These are phyloP conservation scores for Talpa occidentalis DNA, from an alignment of 2,113 vertebrate genomes.

Conservation along the genomic window DNA sequence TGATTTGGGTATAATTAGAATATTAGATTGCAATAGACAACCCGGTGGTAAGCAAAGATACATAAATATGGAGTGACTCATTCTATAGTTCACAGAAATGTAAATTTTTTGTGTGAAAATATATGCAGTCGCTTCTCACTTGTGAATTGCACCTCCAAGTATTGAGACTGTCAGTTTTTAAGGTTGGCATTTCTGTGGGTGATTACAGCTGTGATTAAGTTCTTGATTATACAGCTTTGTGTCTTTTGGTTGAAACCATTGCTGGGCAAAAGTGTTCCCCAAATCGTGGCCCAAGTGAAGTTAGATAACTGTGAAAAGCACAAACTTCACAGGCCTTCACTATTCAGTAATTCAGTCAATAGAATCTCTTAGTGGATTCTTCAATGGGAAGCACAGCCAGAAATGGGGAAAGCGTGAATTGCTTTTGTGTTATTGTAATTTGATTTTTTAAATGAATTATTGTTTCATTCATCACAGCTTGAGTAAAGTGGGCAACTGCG, in stretches of 20 bases:
- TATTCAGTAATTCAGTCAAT: background rate
- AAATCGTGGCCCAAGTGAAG: background rate
- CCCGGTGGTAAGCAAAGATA: constrained; percentile 59
- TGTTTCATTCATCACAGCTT: background rate
- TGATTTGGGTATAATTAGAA: constrained; percentile 60
- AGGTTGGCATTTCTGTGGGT: constrained; percentile 24
- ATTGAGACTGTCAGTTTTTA: constrained; percentile 55
- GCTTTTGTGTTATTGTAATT: background rate
- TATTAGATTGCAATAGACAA: constrained; percentile 36
- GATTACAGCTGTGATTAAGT: constrained; percentile 48
- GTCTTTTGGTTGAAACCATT: background rate
- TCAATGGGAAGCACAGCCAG: background rate
- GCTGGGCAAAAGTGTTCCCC: background rate
- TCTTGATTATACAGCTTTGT: constrained; percentile 50
- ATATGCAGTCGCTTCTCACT: constrained; percentile 71
- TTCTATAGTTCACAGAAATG: constrained; percentile 69
- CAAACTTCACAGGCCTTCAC: background rate
- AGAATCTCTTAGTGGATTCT: background rate
- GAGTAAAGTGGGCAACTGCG: background rate
- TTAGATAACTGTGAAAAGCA: background rate
- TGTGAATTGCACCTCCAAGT: constrained; percentile 68
- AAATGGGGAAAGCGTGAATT: background rate
- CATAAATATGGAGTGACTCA: constrained; percentile 64
- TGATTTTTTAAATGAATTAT: background rate
- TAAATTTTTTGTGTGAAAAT: constrained; percentile 81